Evolutionary conservation across 2,888 invertebrate species (phyloP).

Genomic region (Sympetrum striolatum): DNA sequence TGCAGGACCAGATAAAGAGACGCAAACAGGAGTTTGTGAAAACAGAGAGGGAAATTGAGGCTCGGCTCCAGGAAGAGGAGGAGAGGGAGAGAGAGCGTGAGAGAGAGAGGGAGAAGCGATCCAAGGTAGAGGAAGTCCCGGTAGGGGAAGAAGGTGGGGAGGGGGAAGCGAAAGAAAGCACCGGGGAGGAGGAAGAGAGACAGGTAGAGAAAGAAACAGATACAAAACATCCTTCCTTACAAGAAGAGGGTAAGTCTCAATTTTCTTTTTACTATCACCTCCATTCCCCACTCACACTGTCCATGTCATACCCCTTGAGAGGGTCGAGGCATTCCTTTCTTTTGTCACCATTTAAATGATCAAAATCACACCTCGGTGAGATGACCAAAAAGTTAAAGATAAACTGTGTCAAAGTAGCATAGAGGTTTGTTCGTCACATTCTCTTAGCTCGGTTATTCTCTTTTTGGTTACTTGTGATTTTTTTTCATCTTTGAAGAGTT

Average conservation of each 20-base stretch:
- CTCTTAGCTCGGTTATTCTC: slow-evolving; percentile 5
- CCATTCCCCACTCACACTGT: background rate
- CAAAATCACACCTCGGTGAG: slow-evolving; percentile 9
- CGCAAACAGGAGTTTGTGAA: slow-evolving; percentile 74
- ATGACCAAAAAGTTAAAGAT: slow-evolving; percentile 31
- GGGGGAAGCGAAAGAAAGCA: slow-evolving; percentile 53
- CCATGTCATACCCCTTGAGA: slow-evolving; percentile 2
- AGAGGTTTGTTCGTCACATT: background rate
- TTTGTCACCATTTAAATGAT: slow-evolving; percentile 8
- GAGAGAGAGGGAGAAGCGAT: slow-evolving; percentile 58
- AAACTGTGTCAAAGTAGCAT: background rate
- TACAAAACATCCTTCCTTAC: slow-evolving; percentile 54
- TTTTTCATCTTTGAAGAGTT: slow-evolving; percentile 28
- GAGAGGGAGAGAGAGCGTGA: slow-evolving; percentile 60
- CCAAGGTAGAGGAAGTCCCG: slow-evolving; percentile 51
- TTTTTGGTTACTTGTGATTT: slow-evolving; percentile 28
- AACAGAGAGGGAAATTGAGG: slow-evolving; percentile 79
- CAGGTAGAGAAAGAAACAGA: slow-evolving; percentile 58
- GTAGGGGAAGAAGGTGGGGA: slow-evolving; percentile 53
- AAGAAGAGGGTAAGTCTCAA: slow-evolving; percentile 48
- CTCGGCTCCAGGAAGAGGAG: slow-evolving; percentile 66
- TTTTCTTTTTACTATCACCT: slow-evolving; percentile 21
- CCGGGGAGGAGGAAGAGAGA: slow-evolving; percentile 52
- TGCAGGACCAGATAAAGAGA: slow-evolving; percentile 68
- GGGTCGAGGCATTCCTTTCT: slow-evolving; percentile 1